Base-by-base conservation (phyloP, 1,140 invertebrate genomes). In the Diachasma alloeum region DNA sequence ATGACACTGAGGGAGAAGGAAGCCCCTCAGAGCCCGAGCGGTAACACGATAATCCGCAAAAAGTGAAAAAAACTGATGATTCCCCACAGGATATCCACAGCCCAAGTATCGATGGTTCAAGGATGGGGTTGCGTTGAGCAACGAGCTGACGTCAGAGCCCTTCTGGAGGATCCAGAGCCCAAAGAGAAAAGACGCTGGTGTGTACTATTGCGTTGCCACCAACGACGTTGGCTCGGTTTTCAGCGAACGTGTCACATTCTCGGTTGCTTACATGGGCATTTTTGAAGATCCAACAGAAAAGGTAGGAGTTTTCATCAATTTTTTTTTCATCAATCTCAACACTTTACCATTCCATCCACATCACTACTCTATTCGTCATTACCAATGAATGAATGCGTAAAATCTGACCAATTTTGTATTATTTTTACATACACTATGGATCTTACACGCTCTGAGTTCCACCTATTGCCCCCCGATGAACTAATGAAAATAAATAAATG, bases 161-260 rank as follows among this genome's bases (percentile, higher is more conserved):
- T 96, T 95, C 86, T 95, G 95, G 87, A 94, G 95, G 84, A 96
- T 98, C 76, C 92, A 93, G 77, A 94, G 93, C 81, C 94, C 96
- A 0, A 92, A 92, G 72, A 91, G 93, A 37, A 91, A 93, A 72
- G 95, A 98, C 88, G 94, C 94, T 37, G 97, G 97, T 15, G 93
- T 93, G 42, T 98, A 98, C 88, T 94, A 97, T 84, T 98, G 97
- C 89, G 93, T 97, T 66, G 97, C 97, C 10, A 93, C 93, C 75
- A 98, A 98, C 88, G 93, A 95, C 80, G 96, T 96, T 63, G 97
- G 97, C 53, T 94, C 96, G 63, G 95, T 98, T 86, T 93, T 97
- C 84, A 97, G 96, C 86, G 94, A 97, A 83, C 94, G 95, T 87
- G 95, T 96, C 82, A 92, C 94, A 80, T 93, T 98, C 68, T 92